phyloP scores from a whole-genome alignment of 2,888 invertebrate genomes.

The Chorisops tibialis region DNA sequence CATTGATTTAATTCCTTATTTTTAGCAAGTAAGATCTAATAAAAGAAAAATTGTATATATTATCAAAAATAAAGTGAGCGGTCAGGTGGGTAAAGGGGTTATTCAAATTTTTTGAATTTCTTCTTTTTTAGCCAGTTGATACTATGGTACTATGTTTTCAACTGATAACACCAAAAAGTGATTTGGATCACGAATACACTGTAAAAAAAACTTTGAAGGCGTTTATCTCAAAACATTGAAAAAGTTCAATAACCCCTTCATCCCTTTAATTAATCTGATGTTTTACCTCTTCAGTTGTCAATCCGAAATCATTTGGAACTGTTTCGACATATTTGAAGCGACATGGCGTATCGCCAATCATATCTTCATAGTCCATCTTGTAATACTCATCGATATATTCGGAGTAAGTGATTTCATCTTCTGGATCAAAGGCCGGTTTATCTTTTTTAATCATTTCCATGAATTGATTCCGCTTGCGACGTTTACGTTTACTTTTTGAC shows the following conservation, averaged over 20 bases:
- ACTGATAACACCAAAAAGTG: too few species aligned
- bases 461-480: slow-evolving; percentile 70
- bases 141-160: too few species aligned
- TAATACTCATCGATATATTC: slow-evolving; percentile 95
- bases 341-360: slow-evolving; percentile 87
- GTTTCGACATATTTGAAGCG: slow-evolving; percentile 90
- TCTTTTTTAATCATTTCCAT: slow-evolving; percentile 67
- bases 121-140: too few species aligned
- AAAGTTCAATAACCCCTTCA: slow-evolving; percentile 6
- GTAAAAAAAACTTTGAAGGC: not conserved
- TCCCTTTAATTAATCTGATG: not conserved
- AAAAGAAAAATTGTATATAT: slow-evolving; percentile 28
- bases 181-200: too few species aligned
- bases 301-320: slow-evolving; percentile 85
- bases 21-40: slow-evolving; percentile 82
- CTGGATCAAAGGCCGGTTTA: slow-evolving; percentile 83
- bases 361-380: slow-evolving; percentile 90
- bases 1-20: slow-evolving; percentile 93
- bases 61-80: too few species aligned
- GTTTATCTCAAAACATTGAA: too few species aligned
- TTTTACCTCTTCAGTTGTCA: slow-evolving; percentile 82
- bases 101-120: too few species aligned
- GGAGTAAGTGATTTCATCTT: slow-evolving; percentile 68
- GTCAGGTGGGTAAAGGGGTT: too few species aligned
- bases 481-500: slow-evolving; percentile 57